Base-by-base conservation (phyloP, 2,888 invertebrate species). In the Tipula unca region DNA sequence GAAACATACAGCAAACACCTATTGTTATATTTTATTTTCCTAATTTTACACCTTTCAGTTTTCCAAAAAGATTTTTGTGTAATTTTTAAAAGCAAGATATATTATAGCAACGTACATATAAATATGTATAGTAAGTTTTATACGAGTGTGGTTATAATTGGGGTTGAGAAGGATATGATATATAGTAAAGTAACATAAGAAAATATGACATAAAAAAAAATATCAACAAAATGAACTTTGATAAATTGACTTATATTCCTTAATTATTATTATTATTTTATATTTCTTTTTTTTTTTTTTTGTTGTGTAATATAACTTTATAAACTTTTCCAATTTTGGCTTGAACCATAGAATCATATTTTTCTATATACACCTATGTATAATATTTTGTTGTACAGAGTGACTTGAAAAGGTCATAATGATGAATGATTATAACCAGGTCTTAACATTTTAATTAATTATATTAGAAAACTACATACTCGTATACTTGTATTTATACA, bases 201-300 rank as follows among this genome's bases (percentile, higher is more conserved):
- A n/a, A 48, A 48, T 48, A 69, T 69, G 69, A 25, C 25, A 69
- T 8, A 69, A 69, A 69, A 25, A 69, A 69, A 69, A 25, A 13
- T 25, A 17, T 69, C 69, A 25, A 10, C 69, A 69, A 69, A 20
- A 69, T 69, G 69, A 69, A 69, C 69, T 69, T 69, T 69, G 69
- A 69, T 69, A 69, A 69, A 69, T 69, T 69, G 25, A 69, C 25
- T 48, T 69, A 69, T 69, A 69, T 69, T 69, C 69, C 69, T 69
- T 69, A 69, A 69, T 69, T 69, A 69, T 69, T 69, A 69, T 48
- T 69, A 69, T 69, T 69, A 69, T 69, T 69, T 69, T 13, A 69
- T 25, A 48, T 48, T 48, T 17, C 36, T 10, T 36, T 39, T 39
- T 39, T 39, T 39, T 39, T 39, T 10, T 48, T 48, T 5, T 17